Evolutionary conservation across 1,140 invertebrate genomes (phyloP), one percentile per base, ranked within the genome.

Genomic region (Xylocopa sonorina): DNA sequence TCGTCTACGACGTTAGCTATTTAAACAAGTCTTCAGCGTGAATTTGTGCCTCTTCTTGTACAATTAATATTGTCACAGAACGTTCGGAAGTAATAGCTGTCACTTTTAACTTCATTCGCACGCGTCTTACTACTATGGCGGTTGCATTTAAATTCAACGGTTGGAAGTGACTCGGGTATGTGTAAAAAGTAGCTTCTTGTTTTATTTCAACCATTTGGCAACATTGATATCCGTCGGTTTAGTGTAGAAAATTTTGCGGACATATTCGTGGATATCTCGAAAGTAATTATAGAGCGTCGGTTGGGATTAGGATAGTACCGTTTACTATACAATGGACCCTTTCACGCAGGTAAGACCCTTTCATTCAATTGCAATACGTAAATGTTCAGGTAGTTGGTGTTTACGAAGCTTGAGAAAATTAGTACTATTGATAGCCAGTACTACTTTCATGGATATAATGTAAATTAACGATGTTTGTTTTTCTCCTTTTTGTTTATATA

Each of bases 131-230:
- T 55, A 69, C 64, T 32, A 82, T 84, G 87, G 87, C 82, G 87
- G 78, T 84, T 77, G 81, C 43, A 78, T 90, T 89, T 76, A 88
- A 91, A 89, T 82, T 74, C 81, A 90, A 90, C 90, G 88, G 89
- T 86, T 68, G 71, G 32, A 80, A 80, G 27, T 72, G 51, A 78
- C 64, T 64, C 50, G 27, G 4, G 29, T 60, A 18, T n/a, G 14
- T 55, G 18, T 27, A 53, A 18, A 41, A 51, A 78, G 32, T 5
- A 34, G 12, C 71, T 21, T 50, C 14, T 14, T 38, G 21, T 57
- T 53, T n/a, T 64, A 18, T 29, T 48, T 48, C 32, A 32, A 12
- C 29, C 7, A 29, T 43, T 1, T 43, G 14, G 9, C 18, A 27
- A 1, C 24, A n/a, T 2, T 27, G 2, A 24, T 34, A 53, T 63